Evolutionary conservation across 92 coral and sea anemone genomes (phyloP), one percentile per base, ranked within the genome.

Genomic region (Heliopora coerulea): DNA sequence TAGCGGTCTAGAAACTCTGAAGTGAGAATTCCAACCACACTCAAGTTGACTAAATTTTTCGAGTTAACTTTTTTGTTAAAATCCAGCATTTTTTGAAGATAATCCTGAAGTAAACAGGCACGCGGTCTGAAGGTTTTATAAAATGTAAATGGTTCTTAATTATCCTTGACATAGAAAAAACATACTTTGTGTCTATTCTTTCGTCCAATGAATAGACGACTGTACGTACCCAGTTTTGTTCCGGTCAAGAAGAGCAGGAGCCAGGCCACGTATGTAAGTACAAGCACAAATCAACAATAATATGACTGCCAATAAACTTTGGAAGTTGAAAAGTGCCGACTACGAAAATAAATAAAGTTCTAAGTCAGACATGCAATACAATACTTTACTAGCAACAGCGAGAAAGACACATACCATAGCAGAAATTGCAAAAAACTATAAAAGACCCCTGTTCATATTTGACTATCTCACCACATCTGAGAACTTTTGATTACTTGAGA

Each of bases 321-420:
- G 97, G 80, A 95, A 95, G 85, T 95, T 95, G 60, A 95, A 95
- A 68, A 95, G 84, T 54, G 99, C 99, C 68, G 99, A 95, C 99
- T 90, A 79, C 3, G 23, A 35, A 60, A 41, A 0, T 28, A 86
- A 21, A 2, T 72, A n/a, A 73, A 54, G 6, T 29, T 10, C 30
- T 35, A 46, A 26, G 33, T 44, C 1, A 46, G 39, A 28, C 32
- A 20, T 12, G n/a, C 33, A 21, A 6, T 26, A 20, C 29, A 2
- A 1, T 2, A 1, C 3, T 23, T 1, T 39, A 65, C 32, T 18
- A 27, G 12, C 1, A 65, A 65, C 2, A 41, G 8, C 33, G 35
- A 40, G 3, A 65, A 19, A 3, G 48, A 29, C 27, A 67, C 58
- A 44, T 1, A 67, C 74, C 74, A 67, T 67, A n/a, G 30, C 61